Base-by-base conservation (phyloP, 2,888 invertebrate genomes). In the Drosophila recens region DNA sequence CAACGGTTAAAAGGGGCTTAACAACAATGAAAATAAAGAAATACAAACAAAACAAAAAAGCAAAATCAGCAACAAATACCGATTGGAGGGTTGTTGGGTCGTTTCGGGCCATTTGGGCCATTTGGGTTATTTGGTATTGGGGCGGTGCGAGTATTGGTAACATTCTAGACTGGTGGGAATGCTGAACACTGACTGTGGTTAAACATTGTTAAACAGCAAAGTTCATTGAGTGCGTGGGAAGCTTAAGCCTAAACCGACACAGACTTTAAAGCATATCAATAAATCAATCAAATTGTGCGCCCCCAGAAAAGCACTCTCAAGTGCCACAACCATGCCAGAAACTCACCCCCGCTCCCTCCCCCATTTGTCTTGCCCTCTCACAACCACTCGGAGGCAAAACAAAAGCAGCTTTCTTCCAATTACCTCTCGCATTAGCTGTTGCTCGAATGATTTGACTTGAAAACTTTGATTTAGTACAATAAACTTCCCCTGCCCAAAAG, bases 191-290 rank as follows among this genome's bases (percentile, higher is more conserved):
- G 27, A 20, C 38, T 38, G 33, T 20, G 34, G 27, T 33, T 51
- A 8, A 58, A 43, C 42, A 67, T 63, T 78, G 61, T 57, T 86
- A 38, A 72, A 71, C 81, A 72, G 62, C 63, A 85, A 83, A 84
- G 84, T 84, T 84, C 90, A 89, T 36, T 75, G 80, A 69, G 90
- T 87, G 88, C 84, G 90, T 84, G 90, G 90, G 88, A 84, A 84
- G 90, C 66, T 69, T 65, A 70, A 77, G 48, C 53, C 6, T 6
- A 57, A 48, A 62, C 56, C 56, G 54, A 15, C 34, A 43, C 49
- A 27, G 49, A 64, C 67, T 56, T 62, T 73, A 59, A 61, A 64
- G 61, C 68, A 67, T 64, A 66, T 72, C 72, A 71, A 73, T 75
- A 79, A 89, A 79, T 89, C 74, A 86, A 90, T 88, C 72, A 82